Conservation (phyloP, 2,888 invertebrate genomes). For the Acleris literana region DNA sequence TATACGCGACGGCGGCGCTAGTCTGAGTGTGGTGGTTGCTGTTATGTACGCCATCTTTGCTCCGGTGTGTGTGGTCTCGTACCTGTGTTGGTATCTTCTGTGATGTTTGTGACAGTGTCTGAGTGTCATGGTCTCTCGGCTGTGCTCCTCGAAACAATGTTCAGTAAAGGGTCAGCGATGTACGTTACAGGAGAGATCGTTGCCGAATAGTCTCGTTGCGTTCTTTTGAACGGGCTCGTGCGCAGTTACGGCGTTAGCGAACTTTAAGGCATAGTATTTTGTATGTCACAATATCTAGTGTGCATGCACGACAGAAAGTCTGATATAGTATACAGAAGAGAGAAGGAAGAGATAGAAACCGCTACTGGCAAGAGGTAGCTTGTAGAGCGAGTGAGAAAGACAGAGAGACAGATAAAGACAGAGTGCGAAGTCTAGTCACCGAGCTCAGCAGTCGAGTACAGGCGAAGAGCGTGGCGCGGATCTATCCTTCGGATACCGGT, state of each 20-base stretch:
- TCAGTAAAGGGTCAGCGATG: constrained; percentile 59
- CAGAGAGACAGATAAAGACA: constrained; percentile 76
- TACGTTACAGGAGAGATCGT: constrained; percentile 62
- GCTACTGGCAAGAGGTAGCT: constrained; percentile 81
- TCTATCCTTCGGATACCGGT: constrained; percentile 71
- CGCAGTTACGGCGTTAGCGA: constrained; percentile 72
- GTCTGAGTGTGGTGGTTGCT: constrained; percentile 65
- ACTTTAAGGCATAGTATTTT: constrained; percentile 76
- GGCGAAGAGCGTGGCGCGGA: constrained; percentile 70
- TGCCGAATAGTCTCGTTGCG: constrained; percentile 69
- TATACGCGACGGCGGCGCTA: constrained; percentile 81
- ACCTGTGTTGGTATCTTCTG: constrained; percentile 73
- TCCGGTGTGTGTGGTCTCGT: constrained; percentile 70
- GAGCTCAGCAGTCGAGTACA: constrained; percentile 76
- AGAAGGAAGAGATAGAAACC: constrained; percentile 77
- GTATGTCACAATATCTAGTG: constrained; percentile 83
- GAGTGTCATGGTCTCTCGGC: constrained; percentile 69
- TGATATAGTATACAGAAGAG: constrained; percentile 80
- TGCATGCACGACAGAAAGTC: constrained; percentile 81
- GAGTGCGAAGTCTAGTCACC: constrained; percentile 78
- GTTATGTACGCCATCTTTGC: constrained; percentile 50
- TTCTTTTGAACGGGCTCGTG: constrained; percentile 68
- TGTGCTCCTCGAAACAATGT: constrained; percentile 66
- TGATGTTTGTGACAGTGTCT: constrained; percentile 77
- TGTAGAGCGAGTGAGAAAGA: constrained; percentile 78